Conservation (phyloP, 2,113 vertebrate genomes). For the Campylorhamphus procurvoides region DNA sequence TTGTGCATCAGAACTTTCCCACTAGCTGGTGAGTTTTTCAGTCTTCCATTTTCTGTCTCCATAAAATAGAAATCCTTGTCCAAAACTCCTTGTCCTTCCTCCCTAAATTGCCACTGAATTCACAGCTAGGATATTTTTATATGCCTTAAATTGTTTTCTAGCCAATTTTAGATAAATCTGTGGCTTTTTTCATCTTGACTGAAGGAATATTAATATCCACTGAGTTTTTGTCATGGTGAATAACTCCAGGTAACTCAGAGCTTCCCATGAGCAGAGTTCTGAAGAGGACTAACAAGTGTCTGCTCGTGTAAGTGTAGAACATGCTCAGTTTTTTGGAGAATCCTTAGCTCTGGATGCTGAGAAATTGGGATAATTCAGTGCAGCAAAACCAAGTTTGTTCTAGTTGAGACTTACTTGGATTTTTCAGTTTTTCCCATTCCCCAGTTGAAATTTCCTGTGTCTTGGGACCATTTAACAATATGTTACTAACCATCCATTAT, state of each 20-base stretch:
- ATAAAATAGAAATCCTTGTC: background rate
- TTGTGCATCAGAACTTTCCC: background rate
- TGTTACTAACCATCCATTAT: conserved; percentile 55
- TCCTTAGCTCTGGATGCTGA: background rate
- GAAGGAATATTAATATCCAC: background rate
- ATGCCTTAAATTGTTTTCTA: background rate
- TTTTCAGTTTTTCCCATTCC: background rate
- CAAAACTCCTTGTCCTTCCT: background rate
- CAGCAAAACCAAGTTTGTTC: background rate
- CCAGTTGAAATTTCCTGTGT: conserved; percentile 12
- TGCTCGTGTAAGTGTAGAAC: background rate
- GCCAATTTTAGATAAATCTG: background rate
- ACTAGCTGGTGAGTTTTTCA: background rate
- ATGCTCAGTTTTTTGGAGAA: background rate
- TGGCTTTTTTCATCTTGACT: background rate
- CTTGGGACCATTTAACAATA: conserved; percentile 23
- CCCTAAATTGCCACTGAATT: background rate
- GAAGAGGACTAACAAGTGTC: background rate
- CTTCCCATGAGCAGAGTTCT: background rate
- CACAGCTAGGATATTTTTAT: background rate
- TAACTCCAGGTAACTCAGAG: background rate
- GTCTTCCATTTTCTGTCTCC: background rate
- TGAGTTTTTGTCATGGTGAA: background rate
- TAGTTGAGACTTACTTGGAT: background rate
- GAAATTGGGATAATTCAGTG: background rate